Evolutionary conservation across 2,113 vertebrate species (phyloP).

Genomic region (Ameiurus melas): DNA sequence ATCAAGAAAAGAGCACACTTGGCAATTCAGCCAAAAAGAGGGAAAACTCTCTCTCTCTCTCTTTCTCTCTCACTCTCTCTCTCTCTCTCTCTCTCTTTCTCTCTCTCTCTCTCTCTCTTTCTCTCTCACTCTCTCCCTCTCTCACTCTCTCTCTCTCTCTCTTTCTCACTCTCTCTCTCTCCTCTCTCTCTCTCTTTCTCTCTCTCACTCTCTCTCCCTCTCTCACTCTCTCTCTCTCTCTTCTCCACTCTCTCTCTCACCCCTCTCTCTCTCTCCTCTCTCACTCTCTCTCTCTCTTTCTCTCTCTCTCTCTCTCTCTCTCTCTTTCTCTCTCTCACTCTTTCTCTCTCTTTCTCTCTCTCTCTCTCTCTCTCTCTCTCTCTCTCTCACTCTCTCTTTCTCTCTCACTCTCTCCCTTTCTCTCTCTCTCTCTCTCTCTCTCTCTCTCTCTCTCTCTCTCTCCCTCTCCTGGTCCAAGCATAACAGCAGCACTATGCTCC

Average conservation of each 20-base stretch:
- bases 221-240: background rate
- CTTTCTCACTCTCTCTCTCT: too few species aligned
- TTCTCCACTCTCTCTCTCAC: too few species aligned
- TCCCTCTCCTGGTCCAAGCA: conserved; percentile 34
- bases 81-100: too few species aligned
- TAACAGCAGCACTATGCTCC: conserved; percentile 44
- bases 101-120: background rate
- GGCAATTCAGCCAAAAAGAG: conserved; percentile 34
- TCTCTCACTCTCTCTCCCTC: background rate
- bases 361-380: too few species aligned
- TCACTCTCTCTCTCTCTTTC: background rate
- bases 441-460: background rate
- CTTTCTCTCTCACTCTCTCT: too few species aligned
- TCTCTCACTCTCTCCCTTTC: too few species aligned
- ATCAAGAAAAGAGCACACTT: conserved; percentile 44
- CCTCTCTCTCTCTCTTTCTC: too few species aligned
- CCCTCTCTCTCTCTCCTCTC: background rate
- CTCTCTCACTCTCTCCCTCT: background rate
- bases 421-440: too few species aligned
- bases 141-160: background rate
- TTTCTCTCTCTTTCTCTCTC: background rate
- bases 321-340: too few species aligned
- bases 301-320: too few species aligned
- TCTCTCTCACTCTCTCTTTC: background rate
- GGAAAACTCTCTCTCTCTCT: background rate